A percentile compares a stretch with the other conserved stretches of the same genome.
These are phyloP conservation scores for Ichneumoninae sp. DNA, from an alignment of 2,888 invertebrate genomes.

Conservation along the genomic window DNA sequence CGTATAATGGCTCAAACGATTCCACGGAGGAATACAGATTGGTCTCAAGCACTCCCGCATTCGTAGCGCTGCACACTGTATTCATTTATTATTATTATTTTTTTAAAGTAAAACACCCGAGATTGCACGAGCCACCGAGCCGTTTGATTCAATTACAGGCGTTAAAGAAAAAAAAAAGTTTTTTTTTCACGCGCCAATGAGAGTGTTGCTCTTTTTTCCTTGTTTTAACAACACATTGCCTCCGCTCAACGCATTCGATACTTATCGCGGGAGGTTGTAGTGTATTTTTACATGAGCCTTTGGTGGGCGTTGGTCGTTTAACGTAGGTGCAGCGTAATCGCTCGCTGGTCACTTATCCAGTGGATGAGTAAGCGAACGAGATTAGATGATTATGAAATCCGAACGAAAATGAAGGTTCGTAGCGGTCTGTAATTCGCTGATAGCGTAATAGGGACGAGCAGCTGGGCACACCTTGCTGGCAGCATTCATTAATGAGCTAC, in stretches of 20 bases:
- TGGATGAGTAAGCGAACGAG: conserved; percentile 25
- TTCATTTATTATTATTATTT: conserved; percentile 2
- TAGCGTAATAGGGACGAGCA: conserved; percentile 73
- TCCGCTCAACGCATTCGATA: not conserved
- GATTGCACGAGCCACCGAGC: too few relatives aligned
- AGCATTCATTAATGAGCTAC: conserved; percentile 74
- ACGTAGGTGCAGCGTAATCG: conserved; percentile 52
- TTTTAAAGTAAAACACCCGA: conserved; percentile 1
- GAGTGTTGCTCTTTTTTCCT: not conserved
- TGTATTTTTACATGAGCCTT: conserved; percentile 21
- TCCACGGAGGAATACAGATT: conserved; percentile 16
- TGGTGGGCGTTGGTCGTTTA: conserved; percentile 33
- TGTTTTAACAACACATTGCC: not conserved
- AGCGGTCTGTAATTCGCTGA: conserved; percentile 9
- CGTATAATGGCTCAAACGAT: conserved; percentile 55
- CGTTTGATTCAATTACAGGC: conserved; percentile 37
- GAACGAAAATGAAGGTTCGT: conserved; percentile 38
- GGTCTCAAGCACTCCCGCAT: not conserved
- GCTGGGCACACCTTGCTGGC: conserved; percentile 78
- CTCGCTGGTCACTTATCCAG: conserved; percentile 14
- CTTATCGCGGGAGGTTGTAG: not conserved
- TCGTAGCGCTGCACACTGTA: not conserved
- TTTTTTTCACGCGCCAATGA: not conserved
- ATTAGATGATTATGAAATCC: conserved; percentile 49
- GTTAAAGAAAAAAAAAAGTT: conserved; percentile 8